These are phyloP conservation scores for Amiota communis DNA, from an alignment of 2,888 invertebrate species.

Conservation along the genomic window DNA sequence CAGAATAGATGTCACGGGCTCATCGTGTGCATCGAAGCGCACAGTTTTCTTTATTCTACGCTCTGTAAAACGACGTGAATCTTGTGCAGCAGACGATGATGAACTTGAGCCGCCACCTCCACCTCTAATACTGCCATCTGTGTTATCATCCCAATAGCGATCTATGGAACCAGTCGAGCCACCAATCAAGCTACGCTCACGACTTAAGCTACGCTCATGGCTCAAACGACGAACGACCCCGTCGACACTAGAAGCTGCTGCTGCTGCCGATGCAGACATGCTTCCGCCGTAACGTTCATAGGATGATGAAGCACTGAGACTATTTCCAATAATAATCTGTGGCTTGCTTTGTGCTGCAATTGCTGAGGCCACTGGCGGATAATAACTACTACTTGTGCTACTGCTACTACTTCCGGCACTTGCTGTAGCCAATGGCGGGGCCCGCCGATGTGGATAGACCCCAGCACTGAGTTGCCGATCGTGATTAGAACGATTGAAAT, in stretches of 20 bases:
- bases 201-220: conserved; percentile 49
- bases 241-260: conserved; percentile 34
- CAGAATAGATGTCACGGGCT: conserved; percentile 34
- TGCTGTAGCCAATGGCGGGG: conserved; percentile 60
- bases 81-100: conserved; percentile 73
- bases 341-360: conserved; percentile 63
- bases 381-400: conserved; percentile 61
- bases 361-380: conserved; percentile 52
- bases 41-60: conserved; percentile 93
- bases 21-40: conserved; percentile 86
- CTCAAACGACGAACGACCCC: conserved; percentile 22
- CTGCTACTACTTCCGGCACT: conserved; percentile 56
- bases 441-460: conserved; percentile 51
- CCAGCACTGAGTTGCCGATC: conserved; percentile 58
- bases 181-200: conserved; percentile 57
- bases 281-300: conserved; percentile 61
- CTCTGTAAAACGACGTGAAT: conserved; percentile 87
- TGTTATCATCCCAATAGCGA: conserved; percentile 63
- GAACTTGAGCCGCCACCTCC: conserved; percentile 47
- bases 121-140: conserved; percentile 36
- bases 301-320: conserved; percentile 48
- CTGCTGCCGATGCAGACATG: conserved; percentile 49
- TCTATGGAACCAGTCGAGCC: conserved; percentile 61
- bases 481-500: conserved; percentile 74
- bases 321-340: conserved; percentile 71